Evolutionary conservation across 2,113 vertebrate genomes (phyloP).

Genomic region (Hystrix brachyura): DNA sequence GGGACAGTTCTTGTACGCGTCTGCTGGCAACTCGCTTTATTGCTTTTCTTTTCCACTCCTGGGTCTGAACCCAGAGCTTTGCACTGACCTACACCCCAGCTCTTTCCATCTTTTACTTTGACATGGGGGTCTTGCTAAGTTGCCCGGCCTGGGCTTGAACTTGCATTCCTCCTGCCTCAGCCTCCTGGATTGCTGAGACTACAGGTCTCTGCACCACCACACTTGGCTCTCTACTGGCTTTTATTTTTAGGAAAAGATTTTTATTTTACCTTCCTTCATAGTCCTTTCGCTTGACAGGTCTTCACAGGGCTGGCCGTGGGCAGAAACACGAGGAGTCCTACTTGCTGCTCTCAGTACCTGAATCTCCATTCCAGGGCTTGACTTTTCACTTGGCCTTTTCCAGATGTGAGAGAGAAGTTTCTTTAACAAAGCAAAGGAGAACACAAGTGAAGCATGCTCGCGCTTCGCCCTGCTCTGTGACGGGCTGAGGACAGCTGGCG

Average conservation of each 20-base stretch:
- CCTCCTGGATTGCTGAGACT: background rate
- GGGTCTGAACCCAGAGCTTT: background rate
- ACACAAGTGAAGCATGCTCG: background rate
- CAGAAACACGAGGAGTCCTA: constrained; percentile 19
- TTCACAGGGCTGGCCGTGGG: background rate
- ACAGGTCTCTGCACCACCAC: background rate
- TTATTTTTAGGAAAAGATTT: background rate
- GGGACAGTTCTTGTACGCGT: background rate
- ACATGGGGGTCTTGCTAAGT: background rate
- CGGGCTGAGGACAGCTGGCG: background rate
- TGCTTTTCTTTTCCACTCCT: background rate
- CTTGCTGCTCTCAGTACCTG: background rate
- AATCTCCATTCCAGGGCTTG: background rate
- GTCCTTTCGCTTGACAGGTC: background rate
- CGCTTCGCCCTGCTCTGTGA: background rate
- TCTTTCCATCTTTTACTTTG: background rate
- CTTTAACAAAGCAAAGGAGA: background rate
- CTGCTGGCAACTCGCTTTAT: background rate
- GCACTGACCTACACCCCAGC: background rate
- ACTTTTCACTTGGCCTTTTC: background rate
- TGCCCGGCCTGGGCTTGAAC: background rate
- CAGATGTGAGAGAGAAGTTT: background rate
- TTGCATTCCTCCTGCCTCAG: background rate
- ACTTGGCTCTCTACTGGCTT: background rate
- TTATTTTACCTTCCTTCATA: background rate